Conservation (phyloP, 1,140 invertebrate genomes). For the Goniozus legneri region DNA sequence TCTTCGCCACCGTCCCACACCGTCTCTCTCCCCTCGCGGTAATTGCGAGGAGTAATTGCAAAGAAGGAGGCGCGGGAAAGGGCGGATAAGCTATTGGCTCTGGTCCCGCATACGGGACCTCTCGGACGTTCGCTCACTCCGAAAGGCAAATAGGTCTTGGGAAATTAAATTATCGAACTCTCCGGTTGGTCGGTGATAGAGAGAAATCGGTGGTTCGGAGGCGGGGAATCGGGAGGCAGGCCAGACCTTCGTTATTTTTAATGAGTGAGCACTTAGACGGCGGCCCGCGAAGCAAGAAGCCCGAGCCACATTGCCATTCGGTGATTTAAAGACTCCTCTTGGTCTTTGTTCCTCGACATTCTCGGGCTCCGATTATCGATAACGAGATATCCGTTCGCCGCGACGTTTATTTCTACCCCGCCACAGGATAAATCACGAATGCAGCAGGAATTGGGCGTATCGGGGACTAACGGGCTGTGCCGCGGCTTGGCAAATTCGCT, state of each 20-base stretch:
- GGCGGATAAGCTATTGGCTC: constrained; percentile 14
- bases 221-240: not conserved
- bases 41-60: constrained; percentile 14
- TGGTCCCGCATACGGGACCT: not conserved
- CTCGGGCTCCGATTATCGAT: constrained; percentile 24
- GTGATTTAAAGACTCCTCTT: constrained; percentile 2
- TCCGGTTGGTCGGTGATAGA: constrained; percentile 8
- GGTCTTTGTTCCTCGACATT: constrained; percentile 23
- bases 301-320: constrained; percentile 15
- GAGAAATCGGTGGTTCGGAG: not conserved
- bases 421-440: no score
- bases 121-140: not conserved
- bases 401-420: not conserved
- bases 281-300: constrained; percentile 10
- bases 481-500: no score
- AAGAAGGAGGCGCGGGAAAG: not conserved
- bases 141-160: constrained; percentile 32
- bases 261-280: constrained; percentile 24
- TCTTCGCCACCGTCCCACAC: constrained; percentile 17
- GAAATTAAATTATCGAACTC: constrained; percentile 27
- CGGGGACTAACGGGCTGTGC: no score
- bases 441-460: no score
- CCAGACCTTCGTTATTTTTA: constrained; percentile 31
- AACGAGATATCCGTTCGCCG: constrained; percentile 9
- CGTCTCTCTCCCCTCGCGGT: constrained; percentile 24